Percentiles rank a stretch among this genome's conserved stretches.
These are phyloP conservation scores for Hemicentrotus pulcherrimus DNA, from an alignment of 35 echinoderm and acorn worm species.

Conservation along the genomic window DNA sequence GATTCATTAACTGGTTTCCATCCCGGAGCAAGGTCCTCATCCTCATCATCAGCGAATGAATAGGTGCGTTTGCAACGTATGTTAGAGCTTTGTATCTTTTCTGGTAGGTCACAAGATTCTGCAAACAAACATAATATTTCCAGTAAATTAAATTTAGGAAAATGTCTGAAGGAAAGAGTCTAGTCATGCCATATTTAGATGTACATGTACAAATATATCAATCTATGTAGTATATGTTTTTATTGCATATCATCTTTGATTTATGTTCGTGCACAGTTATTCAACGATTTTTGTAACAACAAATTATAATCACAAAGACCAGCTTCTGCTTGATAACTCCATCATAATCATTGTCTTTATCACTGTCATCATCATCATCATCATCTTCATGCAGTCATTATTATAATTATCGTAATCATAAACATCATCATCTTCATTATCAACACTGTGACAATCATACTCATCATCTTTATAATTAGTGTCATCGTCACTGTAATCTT, in stretches of 20 bases:
- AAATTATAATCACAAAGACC: too few relatives aligned
- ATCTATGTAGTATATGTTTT: too few relatives aligned
- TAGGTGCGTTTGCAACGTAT: constrained; percentile 62
- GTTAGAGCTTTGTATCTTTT: constrained; percentile 29
- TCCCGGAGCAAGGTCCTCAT: constrained; percentile 53
- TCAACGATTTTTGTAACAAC: too few relatives aligned
- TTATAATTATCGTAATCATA: too few relatives aligned
- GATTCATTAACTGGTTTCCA: constrained; percentile 83
- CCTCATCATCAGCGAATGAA: constrained; percentile 61
- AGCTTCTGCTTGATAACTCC: background rate
- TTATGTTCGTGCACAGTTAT: too few relatives aligned
- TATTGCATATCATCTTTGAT: too few relatives aligned
- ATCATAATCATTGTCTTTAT: background rate
- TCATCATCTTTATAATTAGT: background rate
- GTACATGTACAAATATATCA: too few relatives aligned
- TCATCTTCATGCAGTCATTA: background rate
- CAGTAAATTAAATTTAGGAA: background rate
- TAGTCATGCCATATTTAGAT: too few relatives aligned
- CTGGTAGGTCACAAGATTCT: constrained; percentile 73
- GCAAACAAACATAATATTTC: background rate
- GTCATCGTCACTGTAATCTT: background rate
- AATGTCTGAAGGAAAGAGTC: too few relatives aligned
- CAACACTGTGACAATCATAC: background rate
- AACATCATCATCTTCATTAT: too few relatives aligned
- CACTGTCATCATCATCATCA: background rate